A percentile compares a stretch with the other conserved stretches of the same genome.
Evolutionary conservation across 2,797 vertebrate species (phyloP).

Genomic region (Tenualosa thibaudeaui): DNA sequence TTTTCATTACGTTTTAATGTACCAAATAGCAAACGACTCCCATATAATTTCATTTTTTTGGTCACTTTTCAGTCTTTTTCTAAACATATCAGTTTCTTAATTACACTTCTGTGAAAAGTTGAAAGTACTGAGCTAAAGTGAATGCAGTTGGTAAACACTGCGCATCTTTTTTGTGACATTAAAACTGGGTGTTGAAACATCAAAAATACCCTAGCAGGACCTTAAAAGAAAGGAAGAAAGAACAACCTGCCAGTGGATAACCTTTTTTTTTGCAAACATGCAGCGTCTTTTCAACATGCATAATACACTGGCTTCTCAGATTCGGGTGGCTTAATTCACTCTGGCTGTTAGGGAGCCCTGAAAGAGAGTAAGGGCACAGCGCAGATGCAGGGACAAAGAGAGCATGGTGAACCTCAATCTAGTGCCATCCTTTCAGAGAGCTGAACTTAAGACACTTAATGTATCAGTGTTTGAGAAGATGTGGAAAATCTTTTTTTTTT

Average conservation of each 20-base stretch:
- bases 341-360: background rate
- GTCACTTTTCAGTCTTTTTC: no score
- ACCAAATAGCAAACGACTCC: no score
- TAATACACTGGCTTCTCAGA: background rate
- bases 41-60: no score
- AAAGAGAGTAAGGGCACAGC: background rate
- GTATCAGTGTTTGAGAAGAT: background rate
- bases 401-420: background rate
- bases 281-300: background rate
- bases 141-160: background rate
- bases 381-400: background rate
- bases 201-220: background rate
- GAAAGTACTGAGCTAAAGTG: background rate
- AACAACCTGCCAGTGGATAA: background rate
- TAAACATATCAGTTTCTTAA: background rate
- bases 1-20: no score
- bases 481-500: background rate
- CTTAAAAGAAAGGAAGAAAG: background rate
- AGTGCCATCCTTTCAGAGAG: background rate
- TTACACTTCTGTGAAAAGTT: background rate
- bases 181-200: background rate
- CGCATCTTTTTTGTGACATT: background rate
- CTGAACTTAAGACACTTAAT: background rate
- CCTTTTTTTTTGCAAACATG: background rate
- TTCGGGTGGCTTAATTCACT: background rate